Conservation (phyloP, 1,140 invertebrate genomes). For the Musca domestica region DNA sequence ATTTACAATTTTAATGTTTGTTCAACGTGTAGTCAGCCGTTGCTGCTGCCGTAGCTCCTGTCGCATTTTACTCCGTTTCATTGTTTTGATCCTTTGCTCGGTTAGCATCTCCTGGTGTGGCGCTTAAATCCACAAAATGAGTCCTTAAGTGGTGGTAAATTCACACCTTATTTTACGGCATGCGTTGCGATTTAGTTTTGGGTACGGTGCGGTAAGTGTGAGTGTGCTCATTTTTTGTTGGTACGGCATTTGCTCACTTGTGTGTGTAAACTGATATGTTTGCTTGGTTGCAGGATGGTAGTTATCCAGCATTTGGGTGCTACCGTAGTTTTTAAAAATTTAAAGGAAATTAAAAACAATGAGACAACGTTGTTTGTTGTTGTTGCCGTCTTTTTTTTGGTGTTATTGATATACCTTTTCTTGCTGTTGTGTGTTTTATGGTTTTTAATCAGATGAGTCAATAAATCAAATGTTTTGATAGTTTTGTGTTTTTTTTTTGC, state of each 20-base stretch:
- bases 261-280: slow-evolving; percentile 1
- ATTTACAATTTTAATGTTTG: background rate
- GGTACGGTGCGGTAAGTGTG: no score
- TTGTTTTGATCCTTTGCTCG: background rate
- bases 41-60: no score
- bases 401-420: background rate
- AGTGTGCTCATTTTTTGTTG: background rate
- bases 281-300: background rate
- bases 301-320: background rate
- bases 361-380: background rate
- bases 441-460: slow-evolving; percentile 11
- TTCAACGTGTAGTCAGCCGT: background rate
- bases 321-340: background rate
- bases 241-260: background rate
- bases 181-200: no score
- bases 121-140: slow-evolving; percentile 5
- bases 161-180: background rate
- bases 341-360: slow-evolving; percentile 9
- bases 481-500: background rate
- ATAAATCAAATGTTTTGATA: slow-evolving; percentile 2
- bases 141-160: slow-evolving; percentile 19
- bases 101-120: no score
- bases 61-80: background rate
- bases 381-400: background rate
- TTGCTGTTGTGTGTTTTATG: no score